These are phyloP conservation scores for Andrena marginata DNA, from an alignment of 2,888 invertebrate species.

Conservation along the genomic window DNA sequence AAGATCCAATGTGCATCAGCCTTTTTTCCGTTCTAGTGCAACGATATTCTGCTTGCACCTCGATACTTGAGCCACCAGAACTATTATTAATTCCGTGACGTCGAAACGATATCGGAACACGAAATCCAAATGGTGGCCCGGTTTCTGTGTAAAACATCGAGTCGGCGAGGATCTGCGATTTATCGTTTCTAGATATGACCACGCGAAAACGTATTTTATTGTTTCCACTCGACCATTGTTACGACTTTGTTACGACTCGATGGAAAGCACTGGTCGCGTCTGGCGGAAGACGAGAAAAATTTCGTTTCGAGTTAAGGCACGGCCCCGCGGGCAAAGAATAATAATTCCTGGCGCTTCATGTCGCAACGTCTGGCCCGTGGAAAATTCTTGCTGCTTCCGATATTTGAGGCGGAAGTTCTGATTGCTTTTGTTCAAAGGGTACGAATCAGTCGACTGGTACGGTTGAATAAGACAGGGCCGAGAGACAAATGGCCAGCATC, in stretches of 20 bases:
- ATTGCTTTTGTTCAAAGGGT: not conserved
- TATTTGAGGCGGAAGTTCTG: not conserved
- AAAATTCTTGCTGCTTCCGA: not conserved
- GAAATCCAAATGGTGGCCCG: constrained; percentile 29
- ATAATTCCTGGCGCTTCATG: not conserved
- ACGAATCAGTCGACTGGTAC: not conserved
- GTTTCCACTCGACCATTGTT: constrained; percentile 21
- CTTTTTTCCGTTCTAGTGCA: not conserved
- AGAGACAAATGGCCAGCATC: constrained; percentile 7
- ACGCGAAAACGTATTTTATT: constrained; percentile 32
- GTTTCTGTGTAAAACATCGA: constrained; percentile 20
- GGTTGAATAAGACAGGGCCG: not conserved
- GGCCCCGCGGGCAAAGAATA: not conserved
- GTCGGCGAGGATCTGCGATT: constrained; percentile 18
- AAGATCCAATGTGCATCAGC: not conserved
- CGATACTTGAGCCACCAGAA: not conserved
- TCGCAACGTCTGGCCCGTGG: not conserved
- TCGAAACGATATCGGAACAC: constrained; percentile 9
- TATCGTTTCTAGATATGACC: constrained; percentile 19
- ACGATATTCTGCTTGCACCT: not conserved
- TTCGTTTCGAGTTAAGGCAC: not conserved
- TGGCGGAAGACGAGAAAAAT: not conserved
- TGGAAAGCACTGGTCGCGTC: not conserved
- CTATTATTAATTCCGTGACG: constrained; percentile 22
- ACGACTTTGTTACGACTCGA: constrained; percentile 21